Conservation (phyloP, 2,797 vertebrate species). For the Heliangelus exortis region DNA sequence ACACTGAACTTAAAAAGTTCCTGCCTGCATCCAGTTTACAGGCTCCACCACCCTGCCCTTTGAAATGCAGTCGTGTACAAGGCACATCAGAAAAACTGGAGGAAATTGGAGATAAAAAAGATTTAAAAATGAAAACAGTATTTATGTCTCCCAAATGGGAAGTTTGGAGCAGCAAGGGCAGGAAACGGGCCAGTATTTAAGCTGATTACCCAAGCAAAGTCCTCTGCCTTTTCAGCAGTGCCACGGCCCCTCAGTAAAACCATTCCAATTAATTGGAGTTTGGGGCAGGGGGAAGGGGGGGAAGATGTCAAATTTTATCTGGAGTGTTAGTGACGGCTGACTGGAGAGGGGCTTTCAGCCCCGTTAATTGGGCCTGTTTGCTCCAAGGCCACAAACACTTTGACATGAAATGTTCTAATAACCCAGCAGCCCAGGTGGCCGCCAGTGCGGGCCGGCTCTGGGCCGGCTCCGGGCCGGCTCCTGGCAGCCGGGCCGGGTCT, state of each 20-base stretch:
- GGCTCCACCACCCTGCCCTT: conserved; percentile 14
- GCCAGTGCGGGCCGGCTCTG: conserved; percentile 45
- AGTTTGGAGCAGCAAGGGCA: conserved; percentile 78
- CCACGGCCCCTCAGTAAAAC: conserved; percentile 45
- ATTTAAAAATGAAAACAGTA: conserved; percentile 38
- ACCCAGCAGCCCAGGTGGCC: conserved; percentile 86
- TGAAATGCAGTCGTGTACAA: not conserved
- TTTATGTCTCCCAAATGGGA: conserved; percentile 67
- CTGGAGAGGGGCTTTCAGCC: conserved; percentile 81
- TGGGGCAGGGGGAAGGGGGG: conserved; percentile 33
- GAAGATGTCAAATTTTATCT: conserved; percentile 84
- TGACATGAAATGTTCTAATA: conserved; percentile 83
- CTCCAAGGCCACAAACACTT: conserved; percentile 78
- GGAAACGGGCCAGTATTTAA: conserved; percentile 82
- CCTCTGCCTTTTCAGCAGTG: conserved; percentile 81
- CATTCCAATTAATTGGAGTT: conserved; percentile 84
- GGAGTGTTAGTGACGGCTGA: conserved; percentile 88
- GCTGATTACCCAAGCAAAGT: conserved; percentile 85
- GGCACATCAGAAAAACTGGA: conserved; percentile 3
- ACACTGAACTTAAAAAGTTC: not conserved
- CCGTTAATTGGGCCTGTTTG: conserved; percentile 88
- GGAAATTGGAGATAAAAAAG: conserved; percentile 51
- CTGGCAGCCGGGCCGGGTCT: conserved; percentile 79
- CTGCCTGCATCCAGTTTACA: not conserved
- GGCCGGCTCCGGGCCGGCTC: no score